Evolutionary conservation across 2,888 invertebrate genomes (phyloP), one percentile per base, ranked within the genome.

Genomic region (Apeira syringaria): DNA sequence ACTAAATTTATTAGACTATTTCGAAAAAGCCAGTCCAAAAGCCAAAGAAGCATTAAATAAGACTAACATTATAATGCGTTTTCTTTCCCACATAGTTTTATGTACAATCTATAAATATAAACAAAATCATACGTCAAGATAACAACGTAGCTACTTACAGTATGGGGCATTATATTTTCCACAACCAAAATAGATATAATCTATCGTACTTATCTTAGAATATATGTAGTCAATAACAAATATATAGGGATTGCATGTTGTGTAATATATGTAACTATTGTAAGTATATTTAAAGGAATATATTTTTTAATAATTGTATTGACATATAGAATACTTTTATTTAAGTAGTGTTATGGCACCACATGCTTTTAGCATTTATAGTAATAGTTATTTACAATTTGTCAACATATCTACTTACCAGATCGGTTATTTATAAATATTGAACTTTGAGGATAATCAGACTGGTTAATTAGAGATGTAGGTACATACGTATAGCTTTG

Each of bases 41-140:
- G 85, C 80, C 68, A 68, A 53, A 62, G 61, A 81, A 80, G 82
- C 83, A 76, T 79, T 79, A 74, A 72, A 74, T 81, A 82, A 80
- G 72, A 81, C 83, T 87, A 87, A 77, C 73, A 76, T 74, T 74
- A 81, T 88, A 89, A 88, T 80, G 89, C 89, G 89, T 84, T 89
- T 89, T 78, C 80, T 88, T 89, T 88, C 88, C 88, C 88, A 87
- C 86, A 84, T 75, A 83, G 70, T 74, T 84, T 82, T 80, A 84
- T 72, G 68, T 83, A 86, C 74, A 80, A 50, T 74, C 27, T 40
- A 68, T 71, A 78, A 75, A 69, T 71, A 68, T 64, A 69, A 64
- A 62, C 52, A 66, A 44, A 44, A 48, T 49, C 38, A 40, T 36
- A 17, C 46, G 52, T 54, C 50, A 49, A 48, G 41, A 25, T 50